phyloP scores from a whole-genome alignment of 2,797 vertebrate species.

The Nyctibius grandis region DNA sequence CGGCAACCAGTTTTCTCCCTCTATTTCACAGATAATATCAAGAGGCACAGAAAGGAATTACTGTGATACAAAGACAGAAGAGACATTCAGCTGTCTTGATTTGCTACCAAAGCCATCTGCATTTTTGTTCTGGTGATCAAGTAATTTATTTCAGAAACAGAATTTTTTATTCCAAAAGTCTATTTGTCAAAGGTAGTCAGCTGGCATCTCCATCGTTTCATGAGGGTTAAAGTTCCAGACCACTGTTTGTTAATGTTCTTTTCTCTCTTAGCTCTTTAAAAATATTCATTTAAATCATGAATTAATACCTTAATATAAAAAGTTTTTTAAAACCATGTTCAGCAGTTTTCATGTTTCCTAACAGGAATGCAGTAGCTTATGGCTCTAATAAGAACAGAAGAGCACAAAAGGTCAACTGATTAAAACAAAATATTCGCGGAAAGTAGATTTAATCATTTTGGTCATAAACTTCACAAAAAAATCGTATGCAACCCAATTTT shows the following conservation, averaged over 20 bases:
- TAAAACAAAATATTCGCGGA: not conserved
- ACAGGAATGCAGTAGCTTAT: not conserved
- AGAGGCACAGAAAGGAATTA: conserved; percentile 8
- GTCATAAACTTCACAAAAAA: not conserved
- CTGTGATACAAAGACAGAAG: not conserved
- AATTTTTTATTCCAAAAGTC: not conserved
- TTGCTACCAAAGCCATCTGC: not conserved
- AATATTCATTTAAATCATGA: not conserved
- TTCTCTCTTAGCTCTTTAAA: not conserved
- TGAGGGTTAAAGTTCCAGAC: not conserved
- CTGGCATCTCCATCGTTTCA: not conserved
- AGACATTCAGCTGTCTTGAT: not conserved
- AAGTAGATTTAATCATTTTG: not conserved
- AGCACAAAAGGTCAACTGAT: not conserved
- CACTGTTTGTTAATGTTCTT: not conserved
- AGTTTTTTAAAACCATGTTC: not conserved
- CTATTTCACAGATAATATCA: not conserved
- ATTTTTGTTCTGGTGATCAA: not conserved
- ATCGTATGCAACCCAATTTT: not conserved
- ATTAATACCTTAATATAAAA: not conserved
- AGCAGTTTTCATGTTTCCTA: not conserved
- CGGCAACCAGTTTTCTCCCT: not conserved
- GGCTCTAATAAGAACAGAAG: not conserved
- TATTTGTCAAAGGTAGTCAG: not conserved
- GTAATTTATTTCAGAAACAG: not conserved